A percentile compares a stretch with the other conserved stretches of the same genome.
These are phyloP conservation scores for Melikaiella ostensackeni DNA, from an alignment of 2,888 invertebrate genomes.

Conservation along the genomic window DNA sequence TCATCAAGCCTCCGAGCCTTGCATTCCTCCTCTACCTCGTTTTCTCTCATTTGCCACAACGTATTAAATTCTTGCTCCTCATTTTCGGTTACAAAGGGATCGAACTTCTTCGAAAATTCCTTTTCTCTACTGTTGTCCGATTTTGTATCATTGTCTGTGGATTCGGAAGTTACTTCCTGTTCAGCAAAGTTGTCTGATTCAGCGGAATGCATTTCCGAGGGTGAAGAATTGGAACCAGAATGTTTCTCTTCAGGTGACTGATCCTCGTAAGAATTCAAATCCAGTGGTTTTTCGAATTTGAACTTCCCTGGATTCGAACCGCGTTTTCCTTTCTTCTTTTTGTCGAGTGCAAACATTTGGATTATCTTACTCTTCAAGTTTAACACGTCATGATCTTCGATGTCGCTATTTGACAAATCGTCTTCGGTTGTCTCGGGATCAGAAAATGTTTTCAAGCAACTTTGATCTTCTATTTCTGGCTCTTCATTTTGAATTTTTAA, in stretches of 20 bases:
- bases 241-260: constrained; percentile 38
- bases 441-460: too few species aligned
- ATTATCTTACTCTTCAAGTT: constrained; percentile 11
- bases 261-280: constrained; percentile 37
- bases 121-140: constrained; percentile 64
- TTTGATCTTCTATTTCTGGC: too few species aligned
- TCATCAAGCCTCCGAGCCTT: constrained; percentile 21
- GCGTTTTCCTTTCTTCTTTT: not conserved
- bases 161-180: constrained; percentile 58
- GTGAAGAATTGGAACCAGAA: constrained; percentile 46
- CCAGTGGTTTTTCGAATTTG: not conserved
- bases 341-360: not conserved
- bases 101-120: constrained; percentile 39
- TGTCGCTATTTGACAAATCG: not conserved
- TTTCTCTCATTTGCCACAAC: constrained; percentile 47
- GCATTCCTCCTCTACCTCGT: constrained; percentile 43
- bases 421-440: not conserved
- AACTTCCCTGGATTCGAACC: not conserved
- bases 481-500: not conserved
- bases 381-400: constrained; percentile 5
- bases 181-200: constrained; percentile 57
- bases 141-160: constrained; percentile 63
- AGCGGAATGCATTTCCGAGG: constrained; percentile 36
- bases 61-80: constrained; percentile 40
- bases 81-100: constrained; percentile 25